These are phyloP conservation scores for Galaxea fascicularis DNA, from an alignment of 92 coral and sea anemone species.

Conservation along the genomic window DNA sequence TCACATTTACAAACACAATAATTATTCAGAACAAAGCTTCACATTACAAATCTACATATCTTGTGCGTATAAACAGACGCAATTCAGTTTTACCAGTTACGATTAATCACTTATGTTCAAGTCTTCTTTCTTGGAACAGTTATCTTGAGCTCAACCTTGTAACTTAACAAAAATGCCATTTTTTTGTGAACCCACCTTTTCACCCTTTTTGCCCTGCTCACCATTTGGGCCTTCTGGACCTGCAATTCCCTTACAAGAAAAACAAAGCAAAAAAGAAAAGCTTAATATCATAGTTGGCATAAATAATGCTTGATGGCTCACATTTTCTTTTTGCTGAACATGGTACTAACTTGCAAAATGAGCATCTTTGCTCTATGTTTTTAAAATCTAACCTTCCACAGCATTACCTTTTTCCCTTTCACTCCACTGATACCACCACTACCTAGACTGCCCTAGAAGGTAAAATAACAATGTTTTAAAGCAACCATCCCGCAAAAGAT, in stretches of 20 bases:
- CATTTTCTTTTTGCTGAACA: background rate
- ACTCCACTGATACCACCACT: slow-evolving; percentile 51
- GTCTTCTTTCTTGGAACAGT: too few species aligned
- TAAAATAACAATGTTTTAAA: background rate
- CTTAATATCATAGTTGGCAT: background rate
- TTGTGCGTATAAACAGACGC: too few species aligned
- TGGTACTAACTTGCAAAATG: too few species aligned
- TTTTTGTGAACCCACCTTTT: slow-evolving; percentile 16
- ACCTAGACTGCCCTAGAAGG: slow-evolving; percentile 49
- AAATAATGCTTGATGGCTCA: background rate
- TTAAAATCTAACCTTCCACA: too few species aligned
- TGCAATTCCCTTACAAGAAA: slow-evolving; percentile 37
- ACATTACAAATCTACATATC: too few species aligned
- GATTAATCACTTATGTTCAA: too few species aligned
- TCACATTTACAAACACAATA: too few species aligned
- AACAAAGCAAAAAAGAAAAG: background rate
- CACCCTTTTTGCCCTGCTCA: slow-evolving; percentile 34
- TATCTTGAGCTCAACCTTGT: too few species aligned
- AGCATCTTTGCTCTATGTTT: too few species aligned
- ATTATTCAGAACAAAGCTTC: too few species aligned
- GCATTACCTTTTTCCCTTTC: slow-evolving; percentile 40
- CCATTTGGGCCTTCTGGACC: slow-evolving; percentile 64
- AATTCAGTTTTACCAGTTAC: too few species aligned
- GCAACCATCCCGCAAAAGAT: background rate
- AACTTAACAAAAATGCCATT: too few species aligned